phyloP scores from a whole-genome alignment of 2,113 vertebrate genomes.

The Spizaetus ornatus region DNA sequence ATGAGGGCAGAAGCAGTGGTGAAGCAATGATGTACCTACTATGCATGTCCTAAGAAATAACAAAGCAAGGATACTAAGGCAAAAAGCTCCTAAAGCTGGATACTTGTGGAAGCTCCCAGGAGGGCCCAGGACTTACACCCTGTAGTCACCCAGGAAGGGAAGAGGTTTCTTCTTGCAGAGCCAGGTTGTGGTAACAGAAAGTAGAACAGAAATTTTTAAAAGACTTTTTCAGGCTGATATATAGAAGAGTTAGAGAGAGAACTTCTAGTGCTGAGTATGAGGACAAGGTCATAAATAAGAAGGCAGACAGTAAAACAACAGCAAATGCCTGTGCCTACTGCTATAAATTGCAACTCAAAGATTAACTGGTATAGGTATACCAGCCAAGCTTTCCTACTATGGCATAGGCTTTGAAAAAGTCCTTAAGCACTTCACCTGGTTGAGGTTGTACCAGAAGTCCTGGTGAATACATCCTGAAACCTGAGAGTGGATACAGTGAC shows the following conservation, averaged over 20 bases:
- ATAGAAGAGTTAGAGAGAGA: background rate
- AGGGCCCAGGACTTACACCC: background rate
- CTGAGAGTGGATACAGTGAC: background rate
- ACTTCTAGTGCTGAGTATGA: background rate
- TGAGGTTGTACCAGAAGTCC: background rate
- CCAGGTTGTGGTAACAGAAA: background rate
- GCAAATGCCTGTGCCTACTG: background rate
- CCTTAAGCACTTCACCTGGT: background rate
- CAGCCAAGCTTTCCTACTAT: background rate
- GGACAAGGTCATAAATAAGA: constrained; percentile 7
- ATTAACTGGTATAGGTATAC: background rate
- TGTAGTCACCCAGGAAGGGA: background rate
- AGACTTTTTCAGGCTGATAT: background rate
- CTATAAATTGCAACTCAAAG: background rate
- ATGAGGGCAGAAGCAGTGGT: background rate
- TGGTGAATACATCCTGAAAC: background rate
- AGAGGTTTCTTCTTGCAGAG: background rate
- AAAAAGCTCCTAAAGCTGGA: background rate
- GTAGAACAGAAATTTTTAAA: background rate
- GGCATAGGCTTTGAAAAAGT: background rate
- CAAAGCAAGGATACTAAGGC: background rate
- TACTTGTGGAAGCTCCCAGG: background rate
- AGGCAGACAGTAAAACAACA: background rate
- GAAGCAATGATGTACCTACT: background rate
- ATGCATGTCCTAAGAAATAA: background rate